Percentiles rank a stretch among this genome's conserved stretches.
These are phyloP conservation scores for Arenaria interpres DNA, from an alignment of 2,113 vertebrate genomes.

Conservation along the genomic window DNA sequence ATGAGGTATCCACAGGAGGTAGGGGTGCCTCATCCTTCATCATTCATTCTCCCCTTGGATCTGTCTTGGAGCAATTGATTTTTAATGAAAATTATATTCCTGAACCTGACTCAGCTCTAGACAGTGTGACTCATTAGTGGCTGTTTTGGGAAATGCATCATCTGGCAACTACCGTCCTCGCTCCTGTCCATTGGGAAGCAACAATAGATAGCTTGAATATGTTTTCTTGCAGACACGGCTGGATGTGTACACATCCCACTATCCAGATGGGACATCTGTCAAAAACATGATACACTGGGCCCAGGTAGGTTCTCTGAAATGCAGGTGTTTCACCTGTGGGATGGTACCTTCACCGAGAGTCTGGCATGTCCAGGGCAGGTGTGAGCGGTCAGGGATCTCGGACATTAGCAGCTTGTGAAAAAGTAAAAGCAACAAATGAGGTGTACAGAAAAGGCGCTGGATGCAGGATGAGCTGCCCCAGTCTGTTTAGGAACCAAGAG, in stretches of 20 bases:
- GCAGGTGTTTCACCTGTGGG: neutral
- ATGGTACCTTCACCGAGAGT: neutral
- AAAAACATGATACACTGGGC: conserved; percentile 91
- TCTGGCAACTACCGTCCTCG: neutral
- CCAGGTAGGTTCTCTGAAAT: conserved; percentile 78
- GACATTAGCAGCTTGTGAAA: neutral
- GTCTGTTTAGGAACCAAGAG: neutral
- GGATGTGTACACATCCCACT: conserved; percentile 88
- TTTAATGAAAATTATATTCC: neutral
- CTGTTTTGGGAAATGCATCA: neutral
- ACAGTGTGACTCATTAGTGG: neutral
- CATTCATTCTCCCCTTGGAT: neutral
- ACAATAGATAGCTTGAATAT: fast-evolving
- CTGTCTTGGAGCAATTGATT: neutral
- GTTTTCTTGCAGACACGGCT: conserved; percentile 82
- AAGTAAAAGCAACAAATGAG: neutral
- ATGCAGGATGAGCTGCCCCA: neutral
- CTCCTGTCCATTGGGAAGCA: neutral
- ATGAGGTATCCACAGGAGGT: fast-evolving
- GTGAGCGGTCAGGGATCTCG: fast-evolving
- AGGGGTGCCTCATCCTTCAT: neutral
- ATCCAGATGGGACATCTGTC: conserved; percentile 86
- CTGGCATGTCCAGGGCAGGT: neutral
- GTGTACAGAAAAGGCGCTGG: neutral
- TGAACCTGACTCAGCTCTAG: too few relatives aligned